These are phyloP conservation scores for Plecturocebus donacophilus DNA, from an alignment of 2,113 vertebrate species.

Conservation along the genomic window DNA sequence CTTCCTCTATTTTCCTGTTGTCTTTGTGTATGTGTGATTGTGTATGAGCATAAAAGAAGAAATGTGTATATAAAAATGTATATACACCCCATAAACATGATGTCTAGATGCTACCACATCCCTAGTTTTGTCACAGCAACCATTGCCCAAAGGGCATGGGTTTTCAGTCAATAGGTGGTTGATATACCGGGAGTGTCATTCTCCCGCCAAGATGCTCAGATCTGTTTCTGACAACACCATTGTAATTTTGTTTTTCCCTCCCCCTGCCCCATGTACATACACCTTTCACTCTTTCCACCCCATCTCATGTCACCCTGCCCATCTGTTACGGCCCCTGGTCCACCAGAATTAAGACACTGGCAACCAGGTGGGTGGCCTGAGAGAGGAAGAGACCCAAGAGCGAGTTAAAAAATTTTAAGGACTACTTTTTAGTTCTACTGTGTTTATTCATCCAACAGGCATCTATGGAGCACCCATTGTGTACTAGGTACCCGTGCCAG, in stretches of 20 bases:
- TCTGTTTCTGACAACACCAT: slow-evolving; percentile 71
- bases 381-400: slow-evolving; percentile 20
- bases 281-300: slow-evolving; percentile 57
- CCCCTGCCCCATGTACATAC: neutral
- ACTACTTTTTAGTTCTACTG: neutral
- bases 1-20: slow-evolving; percentile 88
- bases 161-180: neutral
- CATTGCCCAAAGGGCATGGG: slow-evolving; percentile 48
- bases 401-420: neutral
- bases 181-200: neutral
- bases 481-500: neutral
- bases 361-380: neutral
- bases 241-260: slow-evolving; percentile 64
- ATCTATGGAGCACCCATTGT: no score
- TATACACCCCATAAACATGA: slow-evolving; percentile 68
- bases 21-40: slow-evolving; percentile 83
- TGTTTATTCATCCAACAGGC: neutral
- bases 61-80: neutral
- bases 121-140: slow-evolving; percentile 70
- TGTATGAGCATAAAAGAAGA: slow-evolving; percentile 54
- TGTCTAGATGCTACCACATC: slow-evolving; percentile 73
- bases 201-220: slow-evolving; percentile 36
- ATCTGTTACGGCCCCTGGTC: slow-evolving; percentile 44
- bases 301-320: slow-evolving; percentile 71
- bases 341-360: slow-evolving; percentile 50